These are phyloP conservation scores for Nanger granti DNA, from an alignment of 2,113 vertebrate species.

Conservation along the genomic window DNA sequence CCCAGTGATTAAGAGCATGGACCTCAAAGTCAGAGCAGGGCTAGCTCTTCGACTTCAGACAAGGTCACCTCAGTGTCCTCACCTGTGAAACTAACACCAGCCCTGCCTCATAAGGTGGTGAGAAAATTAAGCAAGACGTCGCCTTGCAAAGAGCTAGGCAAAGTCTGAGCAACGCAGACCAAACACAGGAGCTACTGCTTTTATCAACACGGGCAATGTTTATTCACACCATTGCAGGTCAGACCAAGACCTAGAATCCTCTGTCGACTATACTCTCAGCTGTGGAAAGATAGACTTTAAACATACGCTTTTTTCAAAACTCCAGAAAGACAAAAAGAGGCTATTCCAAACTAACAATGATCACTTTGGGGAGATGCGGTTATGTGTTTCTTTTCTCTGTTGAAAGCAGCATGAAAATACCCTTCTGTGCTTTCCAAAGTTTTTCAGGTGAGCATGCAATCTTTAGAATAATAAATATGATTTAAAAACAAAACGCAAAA, in stretches of 20 bases:
- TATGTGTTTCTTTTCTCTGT: not conserved
- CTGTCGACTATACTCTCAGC: not conserved
- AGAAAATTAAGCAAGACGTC: fast-evolving
- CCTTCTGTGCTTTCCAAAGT: not conserved
- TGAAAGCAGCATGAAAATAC: not conserved
- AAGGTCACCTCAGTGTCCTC: not conserved
- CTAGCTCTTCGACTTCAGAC: not conserved
- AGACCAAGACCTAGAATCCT: not conserved
- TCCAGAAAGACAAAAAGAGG: not conserved
- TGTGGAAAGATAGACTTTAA: not conserved
- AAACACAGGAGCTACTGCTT: fast-evolving
- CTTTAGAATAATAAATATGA: not conserved
- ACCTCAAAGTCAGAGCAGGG: fast-evolving
- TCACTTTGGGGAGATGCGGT: not conserved
- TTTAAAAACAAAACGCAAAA: not conserved
- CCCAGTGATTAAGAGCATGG: not conserved
- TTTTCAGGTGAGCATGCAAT: not conserved
- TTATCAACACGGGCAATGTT: not conserved
- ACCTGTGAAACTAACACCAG: not conserved
- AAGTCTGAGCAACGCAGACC: not conserved
- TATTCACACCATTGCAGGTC: no score
- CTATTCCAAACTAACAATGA: not conserved
- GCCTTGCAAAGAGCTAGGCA: not conserved
- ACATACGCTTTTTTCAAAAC: not conserved
- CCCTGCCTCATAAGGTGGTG: not conserved